A percentile compares a stretch with the other conserved stretches of the same genome.
phyloP scores from a whole-genome alignment of 2,113 vertebrate species.

The Sakesphorus luctuosus region DNA sequence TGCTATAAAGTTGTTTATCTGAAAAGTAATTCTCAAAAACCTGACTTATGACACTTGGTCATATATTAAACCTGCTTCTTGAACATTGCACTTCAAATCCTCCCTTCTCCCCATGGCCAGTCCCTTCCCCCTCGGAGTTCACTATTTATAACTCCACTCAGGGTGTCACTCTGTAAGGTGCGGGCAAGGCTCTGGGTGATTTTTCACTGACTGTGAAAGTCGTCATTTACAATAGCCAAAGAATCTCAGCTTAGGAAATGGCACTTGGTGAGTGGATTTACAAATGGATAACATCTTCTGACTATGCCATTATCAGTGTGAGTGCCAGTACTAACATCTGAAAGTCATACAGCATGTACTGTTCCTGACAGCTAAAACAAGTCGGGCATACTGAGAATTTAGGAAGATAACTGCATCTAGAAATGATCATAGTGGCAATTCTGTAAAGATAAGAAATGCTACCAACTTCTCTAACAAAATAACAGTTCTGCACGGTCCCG shows the following conservation, averaged over 20 bases:
- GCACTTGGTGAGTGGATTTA: conserved; percentile 1
- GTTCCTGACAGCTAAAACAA: not conserved
- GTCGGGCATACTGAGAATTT: not conserved
- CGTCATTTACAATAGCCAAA: conserved; percentile 29
- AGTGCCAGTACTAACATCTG: conserved; percentile 32
- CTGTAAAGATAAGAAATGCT: not conserved
- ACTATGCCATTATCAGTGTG: conserved; percentile 11
- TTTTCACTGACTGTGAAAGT: conserved; percentile 40
- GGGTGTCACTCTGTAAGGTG: conserved; percentile 34
- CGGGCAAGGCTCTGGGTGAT: not conserved
- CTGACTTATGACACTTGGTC: conserved; percentile 84
- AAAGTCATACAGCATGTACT: conserved; percentile 14
- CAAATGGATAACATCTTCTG: conserved; percentile 39
- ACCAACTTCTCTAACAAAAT: not conserved
- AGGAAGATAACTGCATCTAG: not conserved
- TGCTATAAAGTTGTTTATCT: conserved; percentile 93
- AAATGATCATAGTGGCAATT: not conserved
- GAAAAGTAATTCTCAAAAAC: conserved; percentile 81
- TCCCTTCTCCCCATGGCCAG: not conserved
- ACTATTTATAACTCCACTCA: conserved; percentile 60
- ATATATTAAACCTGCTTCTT: conserved; percentile 85
- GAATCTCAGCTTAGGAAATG: conserved; percentile 34
- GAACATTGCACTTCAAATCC: conserved; percentile 82
- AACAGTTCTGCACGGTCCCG: rapidly evolving
- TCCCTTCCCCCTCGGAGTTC: not conserved